Evolutionary conservation across 2,797 vertebrate genomes (phyloP).

Genomic region (Cossypha dichroa): DNA sequence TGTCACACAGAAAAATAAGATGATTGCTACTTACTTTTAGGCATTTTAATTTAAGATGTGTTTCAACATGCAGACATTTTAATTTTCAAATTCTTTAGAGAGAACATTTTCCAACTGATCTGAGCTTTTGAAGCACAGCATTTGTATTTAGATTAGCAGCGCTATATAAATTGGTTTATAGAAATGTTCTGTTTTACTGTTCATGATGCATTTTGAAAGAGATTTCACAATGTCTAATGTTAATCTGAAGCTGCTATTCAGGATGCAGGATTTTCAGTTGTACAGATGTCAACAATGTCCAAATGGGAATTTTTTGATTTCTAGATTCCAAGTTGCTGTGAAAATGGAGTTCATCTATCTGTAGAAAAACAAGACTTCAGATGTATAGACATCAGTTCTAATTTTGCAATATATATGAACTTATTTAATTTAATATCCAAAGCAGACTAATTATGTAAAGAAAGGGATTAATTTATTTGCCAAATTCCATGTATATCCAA

Average conservation of each 20-base stretch:
- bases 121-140: conserved; percentile 42
- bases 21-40: conserved; percentile 71
- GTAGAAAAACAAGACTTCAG: not conserved
- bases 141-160: conserved; percentile 68
- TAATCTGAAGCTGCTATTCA: conserved; percentile 47
- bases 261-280: not conserved
- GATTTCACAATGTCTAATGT: conserved; percentile 30
- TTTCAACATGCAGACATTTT: conserved; percentile 68
- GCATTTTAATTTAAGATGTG: conserved; percentile 74
- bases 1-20: conserved; percentile 70
- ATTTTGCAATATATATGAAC: not conserved
- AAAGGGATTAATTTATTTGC: not conserved
- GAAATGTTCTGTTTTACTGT: not conserved
- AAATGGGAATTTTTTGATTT: not conserved
- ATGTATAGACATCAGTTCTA: not conserved
- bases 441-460: not conserved
- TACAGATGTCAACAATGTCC: not conserved
- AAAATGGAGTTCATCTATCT: not conserved
- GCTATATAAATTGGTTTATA: conserved; percentile 14
- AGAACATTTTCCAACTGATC: conserved; percentile 52
- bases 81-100: conserved; percentile 73
- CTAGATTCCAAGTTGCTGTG: not conserved
- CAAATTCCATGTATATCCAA: not conserved
- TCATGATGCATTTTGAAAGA: conserved; percentile 52
- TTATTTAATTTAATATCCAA: not conserved